These are phyloP conservation scores for Lasioglossum morio DNA, from an alignment of 2,888 invertebrate species.

Conservation along the genomic window DNA sequence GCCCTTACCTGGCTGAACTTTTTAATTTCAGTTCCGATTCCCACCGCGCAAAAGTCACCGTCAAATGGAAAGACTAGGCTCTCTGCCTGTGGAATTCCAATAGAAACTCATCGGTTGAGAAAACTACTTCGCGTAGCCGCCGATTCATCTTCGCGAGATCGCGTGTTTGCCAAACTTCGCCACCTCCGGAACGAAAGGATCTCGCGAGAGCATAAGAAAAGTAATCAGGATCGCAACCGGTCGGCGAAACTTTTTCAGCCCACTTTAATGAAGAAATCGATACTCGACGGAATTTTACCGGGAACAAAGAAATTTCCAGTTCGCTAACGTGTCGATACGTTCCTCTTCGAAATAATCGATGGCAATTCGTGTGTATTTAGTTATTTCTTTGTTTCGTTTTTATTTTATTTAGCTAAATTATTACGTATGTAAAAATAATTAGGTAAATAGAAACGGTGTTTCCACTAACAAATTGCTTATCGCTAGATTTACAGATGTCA, in stretches of 20 bases:
- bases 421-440: too few species aligned
- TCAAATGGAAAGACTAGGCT: slow-evolving; percentile 12
- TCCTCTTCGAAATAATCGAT: not conserved
- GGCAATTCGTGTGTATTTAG: too few species aligned
- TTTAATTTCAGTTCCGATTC: slow-evolving; percentile 26
- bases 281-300: not conserved
- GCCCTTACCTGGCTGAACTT: not conserved
- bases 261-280: slow-evolving; percentile 25
- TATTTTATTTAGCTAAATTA: too few species aligned
- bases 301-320: not conserved
- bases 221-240: slow-evolving; percentile 48
- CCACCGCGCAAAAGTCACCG: not conserved
- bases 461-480: not conserved
- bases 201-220: slow-evolving; percentile 40
- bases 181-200: slow-evolving; percentile 55
- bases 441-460: too few species aligned
- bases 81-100: slow-evolving; percentile 17
- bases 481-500: not conserved
- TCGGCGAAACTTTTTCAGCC: slow-evolving; percentile 28
- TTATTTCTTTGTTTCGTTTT: too few species aligned
- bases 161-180: slow-evolving; percentile 46
- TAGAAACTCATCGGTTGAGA: not conserved
- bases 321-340: not conserved
- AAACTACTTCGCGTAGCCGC: slow-evolving; percentile 35
- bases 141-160: slow-evolving; percentile 42